Base-by-base conservation (phyloP, 2,888 invertebrate species). In the Tetranychus truncatus region DNA sequence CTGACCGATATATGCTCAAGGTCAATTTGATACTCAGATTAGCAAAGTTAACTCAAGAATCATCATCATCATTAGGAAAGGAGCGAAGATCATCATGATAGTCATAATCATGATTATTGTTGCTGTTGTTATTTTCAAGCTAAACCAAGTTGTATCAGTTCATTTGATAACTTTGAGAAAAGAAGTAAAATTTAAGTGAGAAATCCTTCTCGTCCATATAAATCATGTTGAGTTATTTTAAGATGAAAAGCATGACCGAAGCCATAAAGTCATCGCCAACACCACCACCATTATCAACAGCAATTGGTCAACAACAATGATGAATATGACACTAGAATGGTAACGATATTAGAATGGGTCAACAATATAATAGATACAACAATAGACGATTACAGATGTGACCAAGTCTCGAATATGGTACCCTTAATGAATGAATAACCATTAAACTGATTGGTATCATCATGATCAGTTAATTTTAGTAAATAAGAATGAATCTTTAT, bases 391-490 rank as follows among this genome's bases (percentile, higher is more conserved):
- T 55, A 15, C 15, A 55, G 15, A 55, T 55, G 55, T 15, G 9
- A 15, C 9, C 15, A 15, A 55, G 55, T 15, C 11, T 15, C 15
- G 55, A 55, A 55, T 9, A 34, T 34, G 34, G 15, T 15, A 7
- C 9, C 11, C 55, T 55, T 55, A 55, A 55, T 55, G 55, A 55
- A 55, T 55, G 55, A 55, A 55, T 55, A 55, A 55, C 55, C 55
- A 55, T 55, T 55, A 55, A 55, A 55, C 55, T 55, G 55, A 55
- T 55, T 55, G 55, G 55, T 55, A 55, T 55, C 55, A 55, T 55
- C 55, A 55, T 55, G 9, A 55, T 55, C 55, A 55, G 9, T 55
- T 55, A 15, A 55, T 55, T 55, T 9, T 15, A 15, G 55, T 15
- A 55, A 55, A 55, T 55, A 15, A 9, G 55, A 55, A 55, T 34